Conservation (phyloP, 2,797 vertebrate genomes). For the Hipposideros larvatus region DNA sequence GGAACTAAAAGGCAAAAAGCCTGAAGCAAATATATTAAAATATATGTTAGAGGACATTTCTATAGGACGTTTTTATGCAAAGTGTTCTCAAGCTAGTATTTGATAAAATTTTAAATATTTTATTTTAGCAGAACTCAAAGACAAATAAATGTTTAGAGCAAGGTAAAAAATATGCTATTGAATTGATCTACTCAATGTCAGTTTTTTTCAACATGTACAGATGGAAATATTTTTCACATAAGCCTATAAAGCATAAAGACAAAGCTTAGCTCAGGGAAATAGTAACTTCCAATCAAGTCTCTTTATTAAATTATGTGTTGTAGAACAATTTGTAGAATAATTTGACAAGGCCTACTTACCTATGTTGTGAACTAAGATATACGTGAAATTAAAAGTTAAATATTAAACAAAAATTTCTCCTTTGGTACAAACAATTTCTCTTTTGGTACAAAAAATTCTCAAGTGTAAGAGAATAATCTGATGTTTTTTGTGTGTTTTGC, state of each 20-base stretch:
- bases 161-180: neutral
- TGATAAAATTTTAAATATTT: constrained; percentile 21
- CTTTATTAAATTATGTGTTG: neutral
- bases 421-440: neutral
- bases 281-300: neutral
- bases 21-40: constrained; percentile 1
- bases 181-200: neutral
- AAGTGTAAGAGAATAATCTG: neutral
- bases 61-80: neutral
- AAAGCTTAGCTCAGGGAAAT: neutral
- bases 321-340: neutral
- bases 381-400: constrained; percentile 28
- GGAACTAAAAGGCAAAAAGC: neutral
- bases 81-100: neutral
- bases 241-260: neutral
- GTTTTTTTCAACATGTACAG: neutral
- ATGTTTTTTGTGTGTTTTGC: neutral
- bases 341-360: neutral
- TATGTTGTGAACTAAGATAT: neutral
- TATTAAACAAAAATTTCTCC: neutral
- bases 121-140: constrained; percentile 17
- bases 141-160: neutral
- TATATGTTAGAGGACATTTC: neutral
- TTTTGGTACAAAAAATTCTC: neutral
- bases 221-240: constrained; percentile 25